A percentile compares a stretch with the other conserved stretches of the same genome.
These are phyloP conservation scores for Caenorhabditis afra DNA, from an alignment of 2,888 invertebrate species.

Conservation along the genomic window DNA sequence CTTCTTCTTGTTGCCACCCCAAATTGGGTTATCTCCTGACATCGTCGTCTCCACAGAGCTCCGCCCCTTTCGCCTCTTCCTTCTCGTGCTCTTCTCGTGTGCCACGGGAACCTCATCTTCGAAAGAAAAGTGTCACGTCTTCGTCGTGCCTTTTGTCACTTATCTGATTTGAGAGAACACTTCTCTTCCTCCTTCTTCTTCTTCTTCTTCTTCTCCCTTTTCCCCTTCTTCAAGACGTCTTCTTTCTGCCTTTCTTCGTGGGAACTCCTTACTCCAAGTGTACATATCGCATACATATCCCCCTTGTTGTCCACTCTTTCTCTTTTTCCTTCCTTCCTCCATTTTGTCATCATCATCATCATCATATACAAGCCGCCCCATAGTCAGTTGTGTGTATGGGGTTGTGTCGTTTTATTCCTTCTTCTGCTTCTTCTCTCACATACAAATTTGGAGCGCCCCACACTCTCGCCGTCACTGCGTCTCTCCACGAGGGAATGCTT, in stretches of 20 bases:
- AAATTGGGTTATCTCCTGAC: slow-evolving; percentile 56
- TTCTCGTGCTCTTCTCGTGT: background rate
- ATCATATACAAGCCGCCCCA: slow-evolving; percentile 3
- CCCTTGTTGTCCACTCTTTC: slow-evolving; percentile 34
- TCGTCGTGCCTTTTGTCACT: slow-evolving; percentile 35
- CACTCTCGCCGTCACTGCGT: slow-evolving; percentile 31
- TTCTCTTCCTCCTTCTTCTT: background rate
- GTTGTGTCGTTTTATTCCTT: slow-evolving; percentile 13
- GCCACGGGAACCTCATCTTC: slow-evolving; percentile 22
- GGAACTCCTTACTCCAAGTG: background rate
- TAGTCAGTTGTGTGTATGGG: no score
- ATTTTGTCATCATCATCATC: slow-evolving; percentile 46
- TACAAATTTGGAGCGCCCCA: slow-evolving; percentile 45
- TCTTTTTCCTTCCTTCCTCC: slow-evolving; percentile 28
- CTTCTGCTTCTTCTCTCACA: background rate
- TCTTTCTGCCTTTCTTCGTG: background rate
- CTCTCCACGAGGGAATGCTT: slow-evolving; percentile 26
- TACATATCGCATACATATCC: slow-evolving; percentile 35
- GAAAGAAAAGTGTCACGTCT: slow-evolving; percentile 8
- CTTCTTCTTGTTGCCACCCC: slow-evolving; percentile 48
- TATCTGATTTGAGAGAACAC: slow-evolving; percentile 34
- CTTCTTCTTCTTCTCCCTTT: background rate
- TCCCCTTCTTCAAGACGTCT: background rate
- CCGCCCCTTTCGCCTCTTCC: slow-evolving; percentile 14
- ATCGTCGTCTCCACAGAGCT: slow-evolving; percentile 42